Conservation (phyloP, 2,113 vertebrate species). For the Edolisoma coerulescens region DNA sequence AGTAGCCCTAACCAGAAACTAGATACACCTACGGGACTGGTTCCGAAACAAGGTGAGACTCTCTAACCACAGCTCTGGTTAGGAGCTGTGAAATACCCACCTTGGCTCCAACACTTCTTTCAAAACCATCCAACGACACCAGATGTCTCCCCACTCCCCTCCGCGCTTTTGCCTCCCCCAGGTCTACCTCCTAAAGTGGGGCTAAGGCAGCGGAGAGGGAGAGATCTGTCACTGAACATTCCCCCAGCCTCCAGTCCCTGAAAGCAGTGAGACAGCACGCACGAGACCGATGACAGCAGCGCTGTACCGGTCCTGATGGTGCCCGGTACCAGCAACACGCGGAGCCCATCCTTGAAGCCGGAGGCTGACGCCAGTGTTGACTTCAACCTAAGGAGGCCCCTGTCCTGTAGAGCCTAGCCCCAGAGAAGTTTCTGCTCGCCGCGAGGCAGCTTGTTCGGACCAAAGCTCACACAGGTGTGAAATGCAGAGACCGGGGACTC, state of each 20-base stretch:
- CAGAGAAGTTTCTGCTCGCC: not conserved
- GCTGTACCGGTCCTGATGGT: not conserved
- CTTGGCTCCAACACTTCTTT: not conserved
- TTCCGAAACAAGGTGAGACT: not conserved
- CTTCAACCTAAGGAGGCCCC: no score
- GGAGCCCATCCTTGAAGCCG: rapidly evolving
- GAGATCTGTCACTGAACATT: not conserved
- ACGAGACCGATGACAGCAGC: not conserved
- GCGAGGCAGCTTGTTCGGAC: not conserved
- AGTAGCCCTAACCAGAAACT: conserved; percentile 1
- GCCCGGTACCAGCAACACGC: not conserved
- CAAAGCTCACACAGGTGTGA: not conserved
- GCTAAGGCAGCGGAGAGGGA: not conserved
- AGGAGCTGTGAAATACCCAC: not conserved
- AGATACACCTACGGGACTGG: not conserved
- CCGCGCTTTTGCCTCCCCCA: not conserved
- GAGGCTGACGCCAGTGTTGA: not conserved
- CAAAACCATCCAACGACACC: not conserved
- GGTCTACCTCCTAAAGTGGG: not conserved
- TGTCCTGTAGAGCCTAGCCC: not conserved
- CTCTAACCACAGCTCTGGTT: not conserved
- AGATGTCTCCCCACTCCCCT: not conserved
- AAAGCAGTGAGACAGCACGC: not conserved
- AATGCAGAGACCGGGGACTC: no score
- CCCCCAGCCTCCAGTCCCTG: not conserved